Conservation (phyloP, 1,140 invertebrate genomes). For the Colletes gigas region DNA sequence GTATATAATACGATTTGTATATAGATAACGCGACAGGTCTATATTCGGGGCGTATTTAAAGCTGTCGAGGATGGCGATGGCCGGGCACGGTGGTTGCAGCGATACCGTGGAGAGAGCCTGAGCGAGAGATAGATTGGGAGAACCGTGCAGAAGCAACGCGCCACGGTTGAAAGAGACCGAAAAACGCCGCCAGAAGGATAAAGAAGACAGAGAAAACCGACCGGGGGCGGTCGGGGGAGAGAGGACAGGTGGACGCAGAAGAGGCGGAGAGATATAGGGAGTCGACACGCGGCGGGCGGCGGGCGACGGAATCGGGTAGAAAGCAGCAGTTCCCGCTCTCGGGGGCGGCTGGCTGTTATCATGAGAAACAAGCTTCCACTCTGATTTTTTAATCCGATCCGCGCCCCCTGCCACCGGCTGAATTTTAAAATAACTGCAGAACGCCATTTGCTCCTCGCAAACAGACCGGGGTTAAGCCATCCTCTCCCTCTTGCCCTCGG, state of each 20-base stretch:
- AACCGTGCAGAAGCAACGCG: constrained; percentile 37
- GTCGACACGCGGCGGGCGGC: constrained; percentile 24
- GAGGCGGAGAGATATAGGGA: constrained; percentile 62
- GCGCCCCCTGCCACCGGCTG: constrained; percentile 70
- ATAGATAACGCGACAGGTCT: constrained; percentile 42
- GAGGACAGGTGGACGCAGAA: constrained; percentile 25
- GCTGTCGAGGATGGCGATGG: constrained; percentile 55
- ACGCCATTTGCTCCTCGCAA: constrained; percentile 81
- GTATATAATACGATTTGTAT: constrained; percentile 29
- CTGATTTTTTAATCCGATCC: constrained; percentile 82
- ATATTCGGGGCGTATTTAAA: constrained; percentile 65
- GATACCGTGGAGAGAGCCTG: constrained; percentile 56
- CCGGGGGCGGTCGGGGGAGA: neutral
- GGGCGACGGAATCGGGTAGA: constrained; percentile 70
- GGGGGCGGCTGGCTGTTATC: constrained; percentile 79
- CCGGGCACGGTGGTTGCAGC: constrained; percentile 49
- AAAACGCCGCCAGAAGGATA: constrained; percentile 45
- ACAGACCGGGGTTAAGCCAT: constrained; percentile 77
- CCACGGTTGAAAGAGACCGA: constrained; percentile 24
- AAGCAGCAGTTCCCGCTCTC: constrained; percentile 78
- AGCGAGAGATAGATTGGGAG: constrained; percentile 63
- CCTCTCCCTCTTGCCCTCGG: constrained; percentile 48
- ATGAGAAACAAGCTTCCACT: constrained; percentile 82
- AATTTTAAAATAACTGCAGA: constrained; percentile 82
- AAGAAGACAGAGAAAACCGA: constrained; percentile 43